A percentile compares a stretch with the other conserved stretches of the same genome.
These are phyloP conservation scores for Aromia moschata DNA, from an alignment of 2,888 invertebrate genomes.

Conservation along the genomic window DNA sequence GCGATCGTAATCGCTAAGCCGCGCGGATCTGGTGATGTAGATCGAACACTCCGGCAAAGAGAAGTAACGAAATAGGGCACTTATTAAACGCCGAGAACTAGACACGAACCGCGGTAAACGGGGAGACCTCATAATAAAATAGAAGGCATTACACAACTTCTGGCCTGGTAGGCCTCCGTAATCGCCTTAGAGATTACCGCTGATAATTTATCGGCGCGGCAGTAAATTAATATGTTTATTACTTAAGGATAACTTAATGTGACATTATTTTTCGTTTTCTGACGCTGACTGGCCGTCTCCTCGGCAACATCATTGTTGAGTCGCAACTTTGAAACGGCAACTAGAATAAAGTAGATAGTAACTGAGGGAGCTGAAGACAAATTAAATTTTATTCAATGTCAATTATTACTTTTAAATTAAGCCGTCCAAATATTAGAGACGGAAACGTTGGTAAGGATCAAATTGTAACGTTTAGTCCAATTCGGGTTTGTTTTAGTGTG, in stretches of 20 bases:
- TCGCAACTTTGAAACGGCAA: too few relatives aligned
- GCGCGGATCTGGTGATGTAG: slow-evolving; percentile 4
- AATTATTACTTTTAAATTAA: too few relatives aligned
- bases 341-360: too few relatives aligned
- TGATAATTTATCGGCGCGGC: neutral
- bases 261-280: neutral
- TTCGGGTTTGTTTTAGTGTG: too few relatives aligned
- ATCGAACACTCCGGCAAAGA: slow-evolving; percentile 3
- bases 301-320: too few relatives aligned
- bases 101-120: slow-evolving; percentile 2
- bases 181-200: slow-evolving; percentile 1
- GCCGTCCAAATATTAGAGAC: too few relatives aligned
- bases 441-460: too few relatives aligned
- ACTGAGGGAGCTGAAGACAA: too few relatives aligned
- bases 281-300: neutral
- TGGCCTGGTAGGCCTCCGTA: neutral
- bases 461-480: too few relatives aligned
- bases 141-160: slow-evolving; percentile 10
- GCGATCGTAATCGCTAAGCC: neutral
- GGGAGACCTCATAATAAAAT: slow-evolving; percentile 10
- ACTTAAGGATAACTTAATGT: neutral
- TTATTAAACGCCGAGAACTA: slow-evolving; percentile 1
- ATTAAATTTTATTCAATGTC: too few relatives aligned
- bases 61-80: slow-evolving; percentile 9
- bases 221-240: slow-evolving; percentile 2